Evolutionary conservation across 2,888 invertebrate species (phyloP), one percentile per base, ranked within the genome.

Genomic region (Andrena chrysosceles): DNA sequence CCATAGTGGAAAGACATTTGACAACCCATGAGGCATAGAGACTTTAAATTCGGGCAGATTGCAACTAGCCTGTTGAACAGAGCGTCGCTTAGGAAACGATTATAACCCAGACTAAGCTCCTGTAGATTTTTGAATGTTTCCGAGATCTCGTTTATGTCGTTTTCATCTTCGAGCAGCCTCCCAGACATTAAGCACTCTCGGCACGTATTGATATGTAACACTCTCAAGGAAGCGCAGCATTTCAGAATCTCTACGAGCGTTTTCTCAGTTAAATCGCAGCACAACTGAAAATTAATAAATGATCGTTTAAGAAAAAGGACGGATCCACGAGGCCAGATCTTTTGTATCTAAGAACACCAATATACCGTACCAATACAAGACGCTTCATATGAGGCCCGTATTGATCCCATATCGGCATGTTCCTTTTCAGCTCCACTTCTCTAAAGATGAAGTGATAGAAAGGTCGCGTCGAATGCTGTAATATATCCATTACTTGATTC

Each of bases 181-280:
- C 97, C 97, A 1, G 96, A 96, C 96, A 97, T 97, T 83, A 97
- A 96, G 26, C 97, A 94, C 77, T 96, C 96, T 89, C 96, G 95
- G 89, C 97, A 97, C 73, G 95, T 95, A 83, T 95, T 95, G 70
- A 97, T 95, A 66, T 95, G 95, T 23, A 97, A 94, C 71, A 94
- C 92, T 89, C 95, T 95, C 76, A 97, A 93, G 89, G 95, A 95
- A 23, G 94, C 94, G 89, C 96, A 95, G 83, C 95, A 94, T 80
- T 95, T 95, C 56, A 96, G 89, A 63, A 96, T 95, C 74, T 95
- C 93, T 63, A 95, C 95, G 90, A 96, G 95, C 69, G 95, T 95
- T 90, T 95, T 96, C 89, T 96, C 96, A 89, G 95, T 95, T 77
- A 96, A 94, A 92, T 96, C 96, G 91, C 96, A 96, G 89, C 95